Base-by-base conservation (phyloP, 2,797 vertebrate species). In the Sternotherus odoratus region DNA sequence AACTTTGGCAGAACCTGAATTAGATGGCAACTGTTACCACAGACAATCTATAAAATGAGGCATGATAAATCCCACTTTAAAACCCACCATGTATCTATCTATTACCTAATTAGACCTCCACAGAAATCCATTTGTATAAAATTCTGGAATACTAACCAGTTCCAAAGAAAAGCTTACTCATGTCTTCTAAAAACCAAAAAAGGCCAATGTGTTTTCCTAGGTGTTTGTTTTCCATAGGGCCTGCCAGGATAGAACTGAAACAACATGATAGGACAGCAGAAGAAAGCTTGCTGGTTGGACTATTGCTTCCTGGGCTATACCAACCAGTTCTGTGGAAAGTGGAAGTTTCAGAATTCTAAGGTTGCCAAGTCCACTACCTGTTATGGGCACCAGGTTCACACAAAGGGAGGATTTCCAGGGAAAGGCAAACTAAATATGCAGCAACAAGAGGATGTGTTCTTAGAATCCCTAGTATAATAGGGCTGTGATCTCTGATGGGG, bases 1-100 rank as follows among this genome's bases (percentile, higher is more conserved):
- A 30, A 1, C 1, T n/a, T 80, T 0, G 2, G 48, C 28, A 53
- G 33, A 72, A 36, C 23, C 78, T 43, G 77, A 21, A 15, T 12
- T 21, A 39, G 74, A 13, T 6, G 4, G n/a, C 30, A 86, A n/a
- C 3, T 33, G 26, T 50, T 60, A n/a, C 48, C 4, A 53, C n/a
- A n/a, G n/a, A n/a, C n/a, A 49, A 10, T 30, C 63, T 79, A 51
- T 53, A 56, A 11, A 36, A 54, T 54, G 39, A 79, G 33, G 21
- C 10, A 48, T 28, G 83, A 78, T 1, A 30, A 60, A 51, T 79
- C 9, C 21, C 51, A 50, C 50, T 50, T 50, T 50, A 50, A 50
- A 50, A 17, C 50, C 50, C 50, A 53, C 21, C 51, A 53, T 53
- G 51, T 69, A 69, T 36, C 17, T 36, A 36, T 36, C n/a, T 69